Percentiles rank a stretch among this genome's conserved stretches.
Evolutionary conservation across 2,888 invertebrate species (phyloP).

Genomic region (Megaustenia siamemsis): DNA sequence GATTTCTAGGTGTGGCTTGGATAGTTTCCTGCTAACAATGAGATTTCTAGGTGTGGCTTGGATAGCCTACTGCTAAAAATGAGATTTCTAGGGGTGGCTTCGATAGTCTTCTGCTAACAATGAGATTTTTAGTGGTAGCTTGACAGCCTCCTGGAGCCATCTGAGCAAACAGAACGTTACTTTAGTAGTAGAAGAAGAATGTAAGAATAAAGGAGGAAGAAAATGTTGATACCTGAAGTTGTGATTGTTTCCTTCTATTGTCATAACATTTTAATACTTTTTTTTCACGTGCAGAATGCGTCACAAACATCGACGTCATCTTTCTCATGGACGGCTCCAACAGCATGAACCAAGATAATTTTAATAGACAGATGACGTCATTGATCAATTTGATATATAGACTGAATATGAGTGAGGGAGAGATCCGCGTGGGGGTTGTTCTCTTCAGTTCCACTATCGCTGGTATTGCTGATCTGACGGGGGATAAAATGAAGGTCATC

Average conservation of each 20-base stretch:
- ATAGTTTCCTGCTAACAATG: no score
- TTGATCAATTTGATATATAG: slow-evolving; percentile 6
- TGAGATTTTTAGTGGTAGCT: no score
- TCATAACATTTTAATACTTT: no score
- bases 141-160: no score
- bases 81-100: no score
- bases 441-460: slow-evolving; percentile 24
- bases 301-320: slow-evolving; percentile 38
- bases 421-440: slow-evolving; percentile 40
- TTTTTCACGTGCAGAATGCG: slow-evolving; percentile 41
- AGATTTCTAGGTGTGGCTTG: no score
- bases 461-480: slow-evolving; percentile 4
- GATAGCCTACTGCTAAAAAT: no score
- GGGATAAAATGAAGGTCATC: slow-evolving; percentile 12
- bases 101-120: no score
- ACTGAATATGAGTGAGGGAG: slow-evolving; percentile 20
- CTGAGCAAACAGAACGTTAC: no score
- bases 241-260: neutral
- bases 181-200: no score
- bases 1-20: no score
- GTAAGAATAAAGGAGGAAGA: neutral
- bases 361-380: slow-evolving; percentile 2
- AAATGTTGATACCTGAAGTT: neutral
- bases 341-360: slow-evolving; percentile 46
- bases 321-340: slow-evolving; percentile 50